Evolutionary conservation across 2,113 vertebrate species (phyloP).

Genomic region (Callionymus lyra): DNA sequence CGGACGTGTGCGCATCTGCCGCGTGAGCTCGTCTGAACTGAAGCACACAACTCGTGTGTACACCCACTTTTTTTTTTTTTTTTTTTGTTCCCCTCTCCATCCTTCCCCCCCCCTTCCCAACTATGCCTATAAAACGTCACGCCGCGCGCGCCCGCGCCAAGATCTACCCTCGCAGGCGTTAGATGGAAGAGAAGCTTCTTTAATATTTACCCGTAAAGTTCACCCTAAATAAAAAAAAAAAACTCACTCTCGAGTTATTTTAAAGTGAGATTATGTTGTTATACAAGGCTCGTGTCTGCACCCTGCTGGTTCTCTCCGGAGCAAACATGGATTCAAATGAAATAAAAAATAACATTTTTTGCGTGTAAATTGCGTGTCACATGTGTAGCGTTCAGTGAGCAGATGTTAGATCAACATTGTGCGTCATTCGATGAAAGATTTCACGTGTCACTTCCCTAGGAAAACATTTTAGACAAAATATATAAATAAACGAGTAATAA

Average conservation of each 20-base stretch:
- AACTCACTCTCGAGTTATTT: slow-evolving; percentile 31
- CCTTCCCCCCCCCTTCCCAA: not conserved
- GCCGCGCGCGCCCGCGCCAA: not conserved
- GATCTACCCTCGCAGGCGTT: not conserved
- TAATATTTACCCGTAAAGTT: slow-evolving; percentile 18
- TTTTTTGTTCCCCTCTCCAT: too few species aligned
- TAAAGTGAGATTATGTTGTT: slow-evolving; percentile 16
- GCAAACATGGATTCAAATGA: not conserved
- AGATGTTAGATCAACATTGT: too few species aligned
- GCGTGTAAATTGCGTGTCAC: too few species aligned
- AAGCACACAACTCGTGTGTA: slow-evolving; percentile 45
- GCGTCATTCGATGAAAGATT: too few species aligned
- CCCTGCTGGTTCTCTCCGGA: slow-evolving; percentile 77
- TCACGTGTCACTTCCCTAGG: too few species aligned
- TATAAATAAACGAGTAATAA: too few species aligned
- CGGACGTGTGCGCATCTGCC: slow-evolving; percentile 53
- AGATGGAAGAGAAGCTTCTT: slow-evolving; percentile 1
- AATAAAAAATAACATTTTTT: too few species aligned
- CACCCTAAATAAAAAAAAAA: too few species aligned
- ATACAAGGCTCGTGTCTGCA: slow-evolving; percentile 83
- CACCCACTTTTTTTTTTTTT: slow-evolving; percentile 53
- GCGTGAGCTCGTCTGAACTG: slow-evolving; percentile 58
- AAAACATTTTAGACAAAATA: too few species aligned
- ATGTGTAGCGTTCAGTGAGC: too few species aligned
- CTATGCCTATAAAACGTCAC: not conserved